Evolutionary conservation across 2,113 vertebrate species (phyloP).

Genomic region (Thinocorus orbignyianus): DNA sequence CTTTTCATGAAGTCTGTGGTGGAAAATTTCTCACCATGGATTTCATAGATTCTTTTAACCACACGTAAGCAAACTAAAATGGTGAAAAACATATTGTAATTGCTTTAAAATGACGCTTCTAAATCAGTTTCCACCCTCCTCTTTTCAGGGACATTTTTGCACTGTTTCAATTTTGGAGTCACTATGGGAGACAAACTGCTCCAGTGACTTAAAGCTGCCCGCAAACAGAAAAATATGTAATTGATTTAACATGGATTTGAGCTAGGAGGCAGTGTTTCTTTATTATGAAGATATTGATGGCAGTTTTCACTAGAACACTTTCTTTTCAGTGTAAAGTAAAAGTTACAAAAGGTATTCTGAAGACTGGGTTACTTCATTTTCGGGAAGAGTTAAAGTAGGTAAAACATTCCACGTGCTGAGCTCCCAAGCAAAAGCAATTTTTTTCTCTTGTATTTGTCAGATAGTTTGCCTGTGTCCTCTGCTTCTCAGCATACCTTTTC

Average conservation of each 20-base stretch:
- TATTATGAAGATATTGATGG: neutral
- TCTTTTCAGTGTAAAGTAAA: neutral
- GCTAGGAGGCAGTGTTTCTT: constrained; percentile 60
- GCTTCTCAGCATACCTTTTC: neutral
- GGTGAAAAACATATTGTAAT: neutral
- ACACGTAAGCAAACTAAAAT: neutral
- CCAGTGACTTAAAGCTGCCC: neutral
- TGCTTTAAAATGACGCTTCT: neutral
- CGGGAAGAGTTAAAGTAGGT: neutral
- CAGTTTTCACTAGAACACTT: neutral
- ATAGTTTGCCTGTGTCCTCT: neutral
- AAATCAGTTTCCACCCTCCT: neutral
- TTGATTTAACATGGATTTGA: neutral
- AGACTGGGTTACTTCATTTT: neutral
- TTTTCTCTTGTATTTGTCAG: neutral
- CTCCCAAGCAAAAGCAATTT: neutral
- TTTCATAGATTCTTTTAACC: neutral
- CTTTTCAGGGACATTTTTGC: neutral
- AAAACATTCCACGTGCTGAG: neutral
- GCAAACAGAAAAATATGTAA: neutral
- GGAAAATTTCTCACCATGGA: neutral
- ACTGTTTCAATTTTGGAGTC: neutral
- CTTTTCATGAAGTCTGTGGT: neutral
- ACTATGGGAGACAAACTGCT: neutral
- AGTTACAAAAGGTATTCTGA: neutral